phyloP scores from a whole-genome alignment of 2,797 vertebrate species.

The Pseudomugil tenellus region DNA sequence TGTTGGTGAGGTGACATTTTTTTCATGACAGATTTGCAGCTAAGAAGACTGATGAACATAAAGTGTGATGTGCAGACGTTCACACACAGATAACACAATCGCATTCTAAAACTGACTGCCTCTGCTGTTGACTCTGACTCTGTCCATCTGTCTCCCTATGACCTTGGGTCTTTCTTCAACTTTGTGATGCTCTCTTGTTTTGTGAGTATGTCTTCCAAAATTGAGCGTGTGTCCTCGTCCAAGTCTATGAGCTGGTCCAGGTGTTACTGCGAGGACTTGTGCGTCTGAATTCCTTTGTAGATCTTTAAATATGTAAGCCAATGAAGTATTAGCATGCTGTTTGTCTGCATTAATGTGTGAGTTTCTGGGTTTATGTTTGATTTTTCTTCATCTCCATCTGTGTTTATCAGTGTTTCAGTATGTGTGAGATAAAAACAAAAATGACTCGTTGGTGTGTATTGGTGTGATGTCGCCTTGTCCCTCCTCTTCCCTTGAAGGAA shows the following conservation, averaged over 20 bases:
- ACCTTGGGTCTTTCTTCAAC: conserved; percentile 75
- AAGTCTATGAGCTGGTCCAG: conserved; percentile 23
- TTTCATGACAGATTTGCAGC: conserved; percentile 14
- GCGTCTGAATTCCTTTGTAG: conserved; percentile 37
- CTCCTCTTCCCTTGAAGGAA: conserved; percentile 37
- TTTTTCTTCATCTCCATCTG: conserved; percentile 59
- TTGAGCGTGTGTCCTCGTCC: conserved; percentile 39
- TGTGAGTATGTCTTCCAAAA: conserved; percentile 79
- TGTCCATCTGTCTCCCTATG: conserved; percentile 79
- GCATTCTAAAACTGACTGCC: conserved; percentile 56
- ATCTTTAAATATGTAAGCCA: conserved; percentile 16
- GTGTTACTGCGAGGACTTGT: not conserved
- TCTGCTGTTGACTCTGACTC: conserved; percentile 73
- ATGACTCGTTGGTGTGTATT: conserved; percentile 51
- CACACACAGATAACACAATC: conserved; percentile 28
- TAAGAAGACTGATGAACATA: conserved; percentile 8
- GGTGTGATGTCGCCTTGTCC: conserved; percentile 39
- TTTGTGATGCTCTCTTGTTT: conserved; percentile 71
- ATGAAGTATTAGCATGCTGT: conserved; percentile 48
- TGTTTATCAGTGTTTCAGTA: conserved; percentile 49
- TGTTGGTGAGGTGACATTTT: conserved; percentile 16
- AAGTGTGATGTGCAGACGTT: conserved; percentile 9
- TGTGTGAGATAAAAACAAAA: conserved; percentile 45
- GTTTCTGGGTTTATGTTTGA: conserved; percentile 50
- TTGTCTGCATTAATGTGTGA: conserved; percentile 34